Percentiles rank a stretch among this genome's conserved stretches.
Conservation (phyloP, 2,888 invertebrate species). For the Synergus laeviventris region DNA sequence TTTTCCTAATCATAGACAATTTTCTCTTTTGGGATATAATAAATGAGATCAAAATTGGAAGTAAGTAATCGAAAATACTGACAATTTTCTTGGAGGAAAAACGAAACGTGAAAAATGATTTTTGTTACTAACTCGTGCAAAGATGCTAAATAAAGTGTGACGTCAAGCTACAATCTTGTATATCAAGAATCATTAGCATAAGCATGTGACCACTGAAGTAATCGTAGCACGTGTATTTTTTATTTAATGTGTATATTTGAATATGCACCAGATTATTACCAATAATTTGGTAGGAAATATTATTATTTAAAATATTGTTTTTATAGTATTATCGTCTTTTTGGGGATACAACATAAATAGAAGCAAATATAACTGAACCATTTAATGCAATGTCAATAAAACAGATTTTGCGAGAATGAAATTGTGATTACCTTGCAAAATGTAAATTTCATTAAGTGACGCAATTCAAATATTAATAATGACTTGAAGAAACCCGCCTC, state of each 20-base stretch:
- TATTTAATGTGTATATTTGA: not conserved
- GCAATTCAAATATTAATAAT: not conserved
- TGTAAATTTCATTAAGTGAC: not conserved
- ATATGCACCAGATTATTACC: too few species aligned
- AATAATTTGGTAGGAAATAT: too few species aligned
- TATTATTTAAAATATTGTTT: too few species aligned
- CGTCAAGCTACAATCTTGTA: constrained; percentile 46
- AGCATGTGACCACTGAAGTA: constrained; percentile 56
- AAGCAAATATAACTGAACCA: not conserved
- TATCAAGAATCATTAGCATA: constrained; percentile 56
- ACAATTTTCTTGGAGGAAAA: not conserved
- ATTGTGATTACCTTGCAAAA: not conserved
- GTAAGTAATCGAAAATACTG: not conserved
- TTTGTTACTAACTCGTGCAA: not conserved
- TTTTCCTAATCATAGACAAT: not conserved
- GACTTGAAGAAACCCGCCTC: not conserved
- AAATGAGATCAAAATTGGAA: not conserved
- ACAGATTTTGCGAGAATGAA: not conserved
- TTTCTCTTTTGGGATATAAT: not conserved
- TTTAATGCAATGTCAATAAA: not conserved
- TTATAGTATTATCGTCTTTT: not conserved
- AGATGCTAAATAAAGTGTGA: constrained; percentile 52
- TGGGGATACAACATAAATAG: not conserved
- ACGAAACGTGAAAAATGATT: not conserved
- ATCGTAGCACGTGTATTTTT: constrained; percentile 52